phyloP scores from a whole-genome alignment of 30 jellyfish, hydroid and myxozoan species.

The Aurelia coerulea region DNA sequence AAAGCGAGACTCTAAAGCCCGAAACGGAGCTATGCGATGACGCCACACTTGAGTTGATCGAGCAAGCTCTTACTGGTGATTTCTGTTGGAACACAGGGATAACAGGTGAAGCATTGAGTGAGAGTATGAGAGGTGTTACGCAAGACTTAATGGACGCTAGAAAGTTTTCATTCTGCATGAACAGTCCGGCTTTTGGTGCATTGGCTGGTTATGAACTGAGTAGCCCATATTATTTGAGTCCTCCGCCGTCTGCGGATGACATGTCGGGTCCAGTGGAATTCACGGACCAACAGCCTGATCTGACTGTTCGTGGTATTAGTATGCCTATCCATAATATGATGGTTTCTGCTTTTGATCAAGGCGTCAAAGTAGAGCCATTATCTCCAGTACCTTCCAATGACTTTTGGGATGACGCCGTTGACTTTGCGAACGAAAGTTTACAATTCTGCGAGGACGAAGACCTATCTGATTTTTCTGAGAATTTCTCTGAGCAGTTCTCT shows the following conservation, averaged over 20 bases:
- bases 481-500: constrained; percentile 68
- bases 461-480: constrained; percentile 62
- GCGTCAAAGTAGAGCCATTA: constrained; percentile 83
- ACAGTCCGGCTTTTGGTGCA: constrained; percentile 70
- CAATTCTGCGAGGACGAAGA: constrained; percentile 57
- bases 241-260: constrained; percentile 93
- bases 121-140: constrained; percentile 89
- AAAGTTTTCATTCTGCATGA: constrained; percentile 58
- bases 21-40: constrained; percentile 50
- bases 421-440: constrained; percentile 58
- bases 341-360: constrained; percentile 29
- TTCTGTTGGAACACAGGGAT: constrained; percentile 84
- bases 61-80: constrained; percentile 90
- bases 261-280: constrained; percentile 72
- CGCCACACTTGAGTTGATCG: constrained; percentile 54
- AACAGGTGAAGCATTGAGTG: constrained; percentile 74
- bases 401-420: constrained; percentile 77
- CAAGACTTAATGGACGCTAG: constrained; percentile 97
- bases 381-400: constrained; percentile 79
- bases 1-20: constrained; percentile 22
- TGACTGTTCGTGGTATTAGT: constrained; percentile 89
- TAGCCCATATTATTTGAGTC: constrained; percentile 92
- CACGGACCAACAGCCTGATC: constrained; percentile 87
- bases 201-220: constrained; percentile 70
- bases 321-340: constrained; percentile 83